A percentile compares a stretch with the other conserved stretches of the same genome.
Conservation (phyloP, 1,140 invertebrate species). For the Micrasema minimum region DNA sequence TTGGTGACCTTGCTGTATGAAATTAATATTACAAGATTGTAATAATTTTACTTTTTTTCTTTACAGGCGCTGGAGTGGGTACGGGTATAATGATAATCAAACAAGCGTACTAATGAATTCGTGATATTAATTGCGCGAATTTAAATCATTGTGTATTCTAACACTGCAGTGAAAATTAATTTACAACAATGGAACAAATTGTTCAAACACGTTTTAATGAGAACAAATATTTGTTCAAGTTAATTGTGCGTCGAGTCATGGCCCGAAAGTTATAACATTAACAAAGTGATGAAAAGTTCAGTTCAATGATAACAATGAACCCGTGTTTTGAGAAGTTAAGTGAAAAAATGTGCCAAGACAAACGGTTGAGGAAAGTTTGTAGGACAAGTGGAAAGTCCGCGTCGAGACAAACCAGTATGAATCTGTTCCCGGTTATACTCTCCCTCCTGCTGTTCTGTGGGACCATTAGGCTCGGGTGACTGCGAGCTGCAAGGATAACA, state of each 20-base stretch:
- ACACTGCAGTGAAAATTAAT: slow-evolving; percentile 2
- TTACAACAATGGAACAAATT: slow-evolving; percentile 22
- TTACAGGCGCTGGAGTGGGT: not conserved
- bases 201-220: slow-evolving; percentile 12
- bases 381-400: not conserved
- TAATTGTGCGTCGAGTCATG: not conserved
- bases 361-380: not conserved
- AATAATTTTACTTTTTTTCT: not conserved
- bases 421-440: slow-evolving; percentile 14
- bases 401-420: slow-evolving; percentile 30
- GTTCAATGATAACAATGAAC: not conserved
- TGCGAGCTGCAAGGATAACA: slow-evolving; percentile 35
- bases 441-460: slow-evolving; percentile 38
- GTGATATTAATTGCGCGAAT: not conserved
- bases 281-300: slow-evolving; percentile 12
- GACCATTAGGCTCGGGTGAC: slow-evolving; percentile 12
- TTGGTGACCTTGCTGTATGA: not conserved
- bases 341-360: not conserved
- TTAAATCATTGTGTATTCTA: not conserved
- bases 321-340: not conserved
- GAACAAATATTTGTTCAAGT: slow-evolving; percentile 3
- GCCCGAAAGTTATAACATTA: slow-evolving; percentile 10
- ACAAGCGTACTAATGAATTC: not conserved
- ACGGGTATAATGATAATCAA: slow-evolving; percentile 8
- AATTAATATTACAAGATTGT: not conserved